Percentiles rank a stretch among this genome's conserved stretches.
Conservation (phyloP, 2,113 vertebrate species). For the Tursiops truncatus region DNA sequence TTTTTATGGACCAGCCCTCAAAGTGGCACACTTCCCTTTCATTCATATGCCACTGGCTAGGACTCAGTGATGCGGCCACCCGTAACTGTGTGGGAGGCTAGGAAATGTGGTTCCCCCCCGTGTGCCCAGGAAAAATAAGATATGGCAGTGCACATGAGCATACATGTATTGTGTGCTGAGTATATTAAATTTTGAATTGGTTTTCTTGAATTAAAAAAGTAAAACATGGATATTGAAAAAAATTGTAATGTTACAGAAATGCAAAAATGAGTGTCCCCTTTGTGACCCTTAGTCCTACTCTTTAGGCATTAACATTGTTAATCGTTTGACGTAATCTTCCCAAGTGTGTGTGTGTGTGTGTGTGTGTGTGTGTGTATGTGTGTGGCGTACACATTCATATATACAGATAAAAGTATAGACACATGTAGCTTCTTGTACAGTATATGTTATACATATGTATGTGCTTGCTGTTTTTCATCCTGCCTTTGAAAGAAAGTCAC, state of each 20-base stretch:
- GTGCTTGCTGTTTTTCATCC: background rate
- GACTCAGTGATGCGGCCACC: background rate
- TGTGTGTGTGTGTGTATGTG: background rate
- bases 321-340: background rate
- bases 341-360: background rate
- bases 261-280: background rate
- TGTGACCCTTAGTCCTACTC: background rate
- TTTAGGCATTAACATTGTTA: background rate
- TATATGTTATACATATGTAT: background rate
- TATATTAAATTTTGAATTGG: background rate
- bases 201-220: slow-evolving; percentile 30
- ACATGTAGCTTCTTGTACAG: background rate
- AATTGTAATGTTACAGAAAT: background rate
- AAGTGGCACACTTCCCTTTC: background rate
- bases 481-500: background rate
- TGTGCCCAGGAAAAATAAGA: background rate
- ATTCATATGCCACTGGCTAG: background rate
- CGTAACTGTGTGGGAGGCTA: background rate
- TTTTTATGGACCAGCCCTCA: background rate
- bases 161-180: background rate
- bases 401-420: background rate
- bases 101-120: background rate
- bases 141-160: background rate
- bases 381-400: background rate
- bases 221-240: background rate